Base-by-base conservation (phyloP, 2,888 invertebrate species). In the Pelosia muscerda region DNA sequence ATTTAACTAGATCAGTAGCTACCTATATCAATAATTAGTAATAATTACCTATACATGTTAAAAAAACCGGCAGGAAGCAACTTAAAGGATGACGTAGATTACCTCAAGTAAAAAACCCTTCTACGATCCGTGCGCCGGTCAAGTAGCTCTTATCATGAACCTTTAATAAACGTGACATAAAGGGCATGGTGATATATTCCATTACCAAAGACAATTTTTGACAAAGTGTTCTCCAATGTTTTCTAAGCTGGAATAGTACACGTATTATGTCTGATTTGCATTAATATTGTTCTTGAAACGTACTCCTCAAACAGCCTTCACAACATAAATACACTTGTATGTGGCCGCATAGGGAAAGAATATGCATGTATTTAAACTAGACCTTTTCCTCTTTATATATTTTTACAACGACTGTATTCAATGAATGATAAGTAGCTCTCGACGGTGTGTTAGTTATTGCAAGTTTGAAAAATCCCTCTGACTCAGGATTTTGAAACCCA, bases 261-360 rank as follows among this genome's bases (percentile, higher is more conserved):
- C 1, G 1, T 6, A 42, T 42, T 42, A 19, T 28, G 26, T 31
- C 22, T 42, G 15, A 65, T 57, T 65, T 65, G 64, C 57, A 57
- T 65, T 65, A 65, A 49, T 65, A 65, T 58, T 58, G 58, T 58
- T 57, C 26, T 57, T 28, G 57, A 28, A 31, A 57, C 28, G 19
- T 10, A 19, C 57, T 53, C 42, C n/a, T 65, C 13, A 28, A 58
- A 57, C 31, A 58, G 42, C 49, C 49, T 65, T 58, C 65, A 49
- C 25, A 64, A 65, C 19, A 54, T 6, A 31, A 15, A 34, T 55
- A 23, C 34, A 19, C 42, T 42, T 6, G 19, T 22, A 23, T 22
- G 13, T 15, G 23, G 28, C 1, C 10, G 19, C 19, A 54, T 10
- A 63, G 23, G 63, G 54, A 63, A 63, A 63, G 10, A 53, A 31